Evolutionary conservation across 2,797 vertebrate species (phyloP).

Genomic region (Mormyrops boulengeri): DNA sequence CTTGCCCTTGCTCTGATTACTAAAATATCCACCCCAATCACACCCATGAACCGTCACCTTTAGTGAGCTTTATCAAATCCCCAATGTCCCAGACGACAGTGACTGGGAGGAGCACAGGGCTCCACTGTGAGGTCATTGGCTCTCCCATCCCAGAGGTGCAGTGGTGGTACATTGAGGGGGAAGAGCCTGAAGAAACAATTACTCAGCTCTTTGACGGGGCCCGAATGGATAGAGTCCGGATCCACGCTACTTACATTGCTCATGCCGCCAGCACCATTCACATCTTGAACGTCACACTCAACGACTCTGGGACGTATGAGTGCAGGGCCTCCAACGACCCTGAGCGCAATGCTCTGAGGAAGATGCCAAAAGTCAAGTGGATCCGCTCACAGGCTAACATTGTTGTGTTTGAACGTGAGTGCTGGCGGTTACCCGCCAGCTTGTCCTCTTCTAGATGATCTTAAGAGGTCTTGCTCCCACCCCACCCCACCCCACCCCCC

Average conservation of each 20-base stretch:
- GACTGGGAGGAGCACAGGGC: conserved; percentile 61
- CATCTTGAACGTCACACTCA: conserved; percentile 64
- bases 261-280: conserved; percentile 77
- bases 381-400: conserved; percentile 91
- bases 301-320: conserved; percentile 84
- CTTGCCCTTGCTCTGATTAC: conserved; percentile 26
- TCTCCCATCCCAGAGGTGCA: conserved; percentile 86
- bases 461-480: conserved; percentile 43
- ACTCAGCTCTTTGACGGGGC: conserved; percentile 85
- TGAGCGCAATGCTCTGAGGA: conserved; percentile 86
- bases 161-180: conserved; percentile 83
- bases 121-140: conserved; percentile 87
- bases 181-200: conserved; percentile 66
- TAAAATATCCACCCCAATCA: conserved; percentile 45
- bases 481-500: background rate
- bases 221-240: conserved; percentile 66
- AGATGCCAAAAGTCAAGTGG: conserved; percentile 89
- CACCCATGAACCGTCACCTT: conserved; percentile 21
- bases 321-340: conserved; percentile 94
- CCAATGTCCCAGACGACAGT: conserved; percentile 78
- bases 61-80: conserved; percentile 83
- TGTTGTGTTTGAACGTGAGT: conserved; percentile 94
- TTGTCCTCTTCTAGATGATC: conserved; percentile 43
- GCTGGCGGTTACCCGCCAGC: conserved; percentile 35
- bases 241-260: conserved; percentile 80